phyloP scores from a whole-genome alignment of 2,888 invertebrate species.

The Sicus ferrugineus region DNA sequence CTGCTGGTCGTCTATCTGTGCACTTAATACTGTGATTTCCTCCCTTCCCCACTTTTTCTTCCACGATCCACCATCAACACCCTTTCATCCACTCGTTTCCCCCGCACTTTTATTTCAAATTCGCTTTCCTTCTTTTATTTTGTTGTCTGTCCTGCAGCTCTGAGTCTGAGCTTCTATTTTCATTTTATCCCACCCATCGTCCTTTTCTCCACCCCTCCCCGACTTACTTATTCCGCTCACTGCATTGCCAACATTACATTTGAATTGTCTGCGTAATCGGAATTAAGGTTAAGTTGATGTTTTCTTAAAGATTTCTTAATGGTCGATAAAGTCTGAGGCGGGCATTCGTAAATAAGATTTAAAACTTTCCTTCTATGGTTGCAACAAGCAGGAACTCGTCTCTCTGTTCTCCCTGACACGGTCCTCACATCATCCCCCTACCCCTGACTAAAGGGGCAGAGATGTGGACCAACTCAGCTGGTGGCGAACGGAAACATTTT shows the following conservation, averaged over 20 bases:
- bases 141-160: neutral
- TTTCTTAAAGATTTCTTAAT: conserved; percentile 17
- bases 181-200: neutral
- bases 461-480: neutral
- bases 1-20: neutral
- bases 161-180: neutral
- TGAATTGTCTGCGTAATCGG: conserved; percentile 12
- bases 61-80: neutral
- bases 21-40: neutral
- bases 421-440: neutral
- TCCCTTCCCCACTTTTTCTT: neutral
- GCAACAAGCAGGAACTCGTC: too few relatives aligned
- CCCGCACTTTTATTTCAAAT: too few relatives aligned
- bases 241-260: conserved; percentile 1
- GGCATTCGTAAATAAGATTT: conserved; percentile 11
- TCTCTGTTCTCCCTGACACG: neutral
- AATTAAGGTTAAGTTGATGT: conserved; percentile 10
- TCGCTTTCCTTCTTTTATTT: too few relatives aligned
- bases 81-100: too few relatives aligned
- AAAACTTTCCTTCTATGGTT: neutral
- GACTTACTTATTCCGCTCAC: neutral
- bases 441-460: neutral
- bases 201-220: neutral
- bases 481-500: neutral
- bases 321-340: neutral